Evolutionary conservation across 2,888 invertebrate genomes (phyloP).

Genomic region (Syritta pipiens): DNA sequence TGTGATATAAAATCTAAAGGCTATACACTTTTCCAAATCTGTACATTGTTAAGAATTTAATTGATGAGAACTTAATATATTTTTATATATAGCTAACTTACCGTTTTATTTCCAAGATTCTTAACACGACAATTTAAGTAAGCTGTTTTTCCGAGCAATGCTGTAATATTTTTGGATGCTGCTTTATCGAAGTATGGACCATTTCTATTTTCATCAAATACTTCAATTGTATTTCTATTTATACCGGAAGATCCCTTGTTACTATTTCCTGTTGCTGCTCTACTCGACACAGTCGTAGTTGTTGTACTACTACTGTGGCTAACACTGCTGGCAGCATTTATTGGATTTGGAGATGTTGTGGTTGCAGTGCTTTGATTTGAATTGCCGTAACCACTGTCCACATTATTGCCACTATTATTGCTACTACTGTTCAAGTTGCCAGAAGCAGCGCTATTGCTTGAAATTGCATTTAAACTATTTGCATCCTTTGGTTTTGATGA

Average conservation of each 20-base stretch:
- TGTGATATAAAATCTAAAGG: too few relatives aligned
- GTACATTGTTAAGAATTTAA: not conserved
- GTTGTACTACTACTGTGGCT: conserved; percentile 65
- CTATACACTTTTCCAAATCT: too few relatives aligned
- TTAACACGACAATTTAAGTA: conserved; percentile 94
- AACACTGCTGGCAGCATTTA: conserved; percentile 56
- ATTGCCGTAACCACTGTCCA: conserved; percentile 48
- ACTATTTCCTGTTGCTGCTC: conserved; percentile 50
- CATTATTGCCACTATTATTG: conserved; percentile 66
- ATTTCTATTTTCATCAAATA: conserved; percentile 80
- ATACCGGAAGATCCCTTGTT: conserved; percentile 70
- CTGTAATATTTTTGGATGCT: conserved; percentile 88
- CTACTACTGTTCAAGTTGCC: conserved; percentile 9
- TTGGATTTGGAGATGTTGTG: conserved; percentile 35
- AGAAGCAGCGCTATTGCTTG: conserved; percentile 71
- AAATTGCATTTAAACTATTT: conserved; percentile 71
- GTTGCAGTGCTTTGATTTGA: conserved; percentile 20
- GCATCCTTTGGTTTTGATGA: conserved; percentile 77
- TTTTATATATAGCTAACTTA: conserved; percentile 80
- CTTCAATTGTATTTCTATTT: conserved; percentile 76
- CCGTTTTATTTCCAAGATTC: conserved; percentile 94
- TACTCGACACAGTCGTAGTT: conserved; percentile 71
- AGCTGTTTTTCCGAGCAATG: conserved; percentile 92
- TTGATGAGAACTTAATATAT: not conserved
- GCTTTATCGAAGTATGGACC: conserved; percentile 89